Percentiles rank a stretch among this genome's conserved stretches.
These are phyloP conservation scores for Gymnogyps californianus DNA, from an alignment of 2,113 vertebrate genomes.

Conservation along the genomic window DNA sequence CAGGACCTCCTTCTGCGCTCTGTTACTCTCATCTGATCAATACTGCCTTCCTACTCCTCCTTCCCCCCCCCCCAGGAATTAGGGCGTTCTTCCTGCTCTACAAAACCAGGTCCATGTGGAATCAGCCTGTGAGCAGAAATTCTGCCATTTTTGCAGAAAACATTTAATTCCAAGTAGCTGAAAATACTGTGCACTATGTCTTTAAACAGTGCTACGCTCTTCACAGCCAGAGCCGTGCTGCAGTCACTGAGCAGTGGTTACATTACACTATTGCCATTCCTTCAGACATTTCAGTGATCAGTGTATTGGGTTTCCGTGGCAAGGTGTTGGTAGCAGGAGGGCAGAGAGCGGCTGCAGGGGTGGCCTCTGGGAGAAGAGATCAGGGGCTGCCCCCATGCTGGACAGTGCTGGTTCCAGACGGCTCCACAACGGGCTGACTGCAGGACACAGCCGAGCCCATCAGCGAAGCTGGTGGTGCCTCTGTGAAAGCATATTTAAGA, in stretches of 20 bases:
- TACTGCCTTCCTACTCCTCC: neutral
- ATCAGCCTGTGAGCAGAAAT: neutral
- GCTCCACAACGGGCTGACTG: too few relatives aligned
- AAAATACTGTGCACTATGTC: neutral
- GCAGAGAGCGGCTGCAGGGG: neutral
- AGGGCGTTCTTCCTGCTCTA: neutral
- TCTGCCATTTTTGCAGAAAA: neutral
- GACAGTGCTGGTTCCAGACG: neutral
- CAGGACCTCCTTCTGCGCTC: neutral
- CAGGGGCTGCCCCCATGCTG: neutral
- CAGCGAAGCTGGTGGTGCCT: neutral
- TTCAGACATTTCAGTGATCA: neutral
- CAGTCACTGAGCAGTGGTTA: neutral
- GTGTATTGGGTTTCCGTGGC: neutral
- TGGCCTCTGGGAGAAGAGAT: neutral
- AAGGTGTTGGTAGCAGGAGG: neutral
- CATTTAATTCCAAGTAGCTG: neutral
- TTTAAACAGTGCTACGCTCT: neutral
- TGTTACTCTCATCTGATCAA: neutral
- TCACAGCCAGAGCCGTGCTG: neutral
- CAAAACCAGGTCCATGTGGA: neutral
- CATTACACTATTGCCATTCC: too few relatives aligned
- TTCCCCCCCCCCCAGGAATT: neutral
- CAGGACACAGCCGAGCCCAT: neutral
- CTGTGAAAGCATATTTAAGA: neutral